These are phyloP conservation scores for Mizuhopecten yessoensis DNA, from an alignment of 1,140 invertebrate genomes.

Conservation along the genomic window DNA sequence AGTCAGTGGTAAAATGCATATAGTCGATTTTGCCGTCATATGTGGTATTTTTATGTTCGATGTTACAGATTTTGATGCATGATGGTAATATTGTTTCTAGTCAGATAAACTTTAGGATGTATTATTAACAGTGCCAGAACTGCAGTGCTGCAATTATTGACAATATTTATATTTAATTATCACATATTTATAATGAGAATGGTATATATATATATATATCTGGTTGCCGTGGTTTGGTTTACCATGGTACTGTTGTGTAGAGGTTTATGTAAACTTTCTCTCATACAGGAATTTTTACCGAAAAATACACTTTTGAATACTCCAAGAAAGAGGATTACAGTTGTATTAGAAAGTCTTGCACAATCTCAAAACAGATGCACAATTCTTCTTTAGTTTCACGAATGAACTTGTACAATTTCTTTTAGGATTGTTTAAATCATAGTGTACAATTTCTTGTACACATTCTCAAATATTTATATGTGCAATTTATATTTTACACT, in stretches of 20 bases:
- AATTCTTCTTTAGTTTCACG: not conserved
- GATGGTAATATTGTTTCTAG: conserved; percentile 8
- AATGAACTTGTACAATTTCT: too few relatives aligned
- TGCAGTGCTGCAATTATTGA: conserved; percentile 30
- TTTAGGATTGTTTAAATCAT: too few relatives aligned
- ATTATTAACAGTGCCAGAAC: not conserved
- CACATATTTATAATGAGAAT: not conserved
- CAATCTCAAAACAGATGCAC: not conserved
- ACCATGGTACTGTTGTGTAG: not conserved
- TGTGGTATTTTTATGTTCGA: not conserved
- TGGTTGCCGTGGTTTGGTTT: not conserved
- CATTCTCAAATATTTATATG: too few relatives aligned
- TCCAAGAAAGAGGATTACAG: not conserved
- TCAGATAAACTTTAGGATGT: not conserved
- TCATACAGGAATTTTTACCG: not conserved
- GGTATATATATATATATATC: not conserved
- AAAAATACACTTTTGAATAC: not conserved
- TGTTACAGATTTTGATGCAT: not conserved
- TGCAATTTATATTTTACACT: too few relatives aligned
- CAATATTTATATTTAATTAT: conserved; percentile 14
- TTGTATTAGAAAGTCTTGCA: not conserved
- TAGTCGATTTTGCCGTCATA: not conserved
- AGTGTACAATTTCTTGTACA: too few relatives aligned
- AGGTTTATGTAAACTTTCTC: not conserved
- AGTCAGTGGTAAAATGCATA: not conserved